Percentiles rank a stretch among this genome's conserved stretches.
phyloP scores from a whole-genome alignment of 2,888 invertebrate genomes.

The Xestia c-nigrum region DNA sequence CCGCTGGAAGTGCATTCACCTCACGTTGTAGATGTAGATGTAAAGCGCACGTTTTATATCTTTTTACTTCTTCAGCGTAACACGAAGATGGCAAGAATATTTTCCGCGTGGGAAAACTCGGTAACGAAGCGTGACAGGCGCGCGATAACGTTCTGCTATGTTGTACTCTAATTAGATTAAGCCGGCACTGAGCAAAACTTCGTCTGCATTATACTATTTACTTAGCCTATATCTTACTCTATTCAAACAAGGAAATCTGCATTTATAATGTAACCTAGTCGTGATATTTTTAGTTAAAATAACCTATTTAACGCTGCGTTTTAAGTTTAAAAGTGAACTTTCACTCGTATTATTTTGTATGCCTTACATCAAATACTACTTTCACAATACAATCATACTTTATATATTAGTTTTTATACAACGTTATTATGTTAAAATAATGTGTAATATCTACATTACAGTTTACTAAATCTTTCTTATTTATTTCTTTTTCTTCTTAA shows the following conservation, averaged over 20 bases:
- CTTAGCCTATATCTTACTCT: slow-evolving; percentile 49
- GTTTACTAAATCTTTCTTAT: slow-evolving; percentile 27
- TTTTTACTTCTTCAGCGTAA: slow-evolving; percentile 75
- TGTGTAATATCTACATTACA: slow-evolving; percentile 20
- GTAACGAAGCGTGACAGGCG: slow-evolving; percentile 79
- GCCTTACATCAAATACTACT: slow-evolving; percentile 10
- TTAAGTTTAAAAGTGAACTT: background rate
- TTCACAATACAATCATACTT: slow-evolving; percentile 13
- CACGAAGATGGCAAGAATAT: slow-evolving; percentile 78
- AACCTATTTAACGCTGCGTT: background rate
- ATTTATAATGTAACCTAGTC: slow-evolving; percentile 14
- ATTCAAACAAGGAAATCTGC: slow-evolving; percentile 55
- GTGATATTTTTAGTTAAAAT: background rate
- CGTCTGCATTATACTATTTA: slow-evolving; percentile 68
- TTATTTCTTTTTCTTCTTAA: slow-evolving; percentile 18
- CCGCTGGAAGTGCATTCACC: slow-evolving; percentile 75
- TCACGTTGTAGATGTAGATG: slow-evolving; percentile 61
- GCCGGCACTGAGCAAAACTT: slow-evolving; percentile 70
- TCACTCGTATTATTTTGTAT: background rate
- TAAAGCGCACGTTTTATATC: slow-evolving; percentile 73
- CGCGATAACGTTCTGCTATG: slow-evolving; percentile 80
- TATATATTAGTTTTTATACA: slow-evolving; percentile 26
- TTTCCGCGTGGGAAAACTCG: slow-evolving; percentile 79
- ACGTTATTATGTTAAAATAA: slow-evolving; percentile 14
- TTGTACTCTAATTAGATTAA: slow-evolving; percentile 82